phyloP scores from a whole-genome alignment of 2,113 vertebrate species.

The Formicarius rufipectus region DNA sequence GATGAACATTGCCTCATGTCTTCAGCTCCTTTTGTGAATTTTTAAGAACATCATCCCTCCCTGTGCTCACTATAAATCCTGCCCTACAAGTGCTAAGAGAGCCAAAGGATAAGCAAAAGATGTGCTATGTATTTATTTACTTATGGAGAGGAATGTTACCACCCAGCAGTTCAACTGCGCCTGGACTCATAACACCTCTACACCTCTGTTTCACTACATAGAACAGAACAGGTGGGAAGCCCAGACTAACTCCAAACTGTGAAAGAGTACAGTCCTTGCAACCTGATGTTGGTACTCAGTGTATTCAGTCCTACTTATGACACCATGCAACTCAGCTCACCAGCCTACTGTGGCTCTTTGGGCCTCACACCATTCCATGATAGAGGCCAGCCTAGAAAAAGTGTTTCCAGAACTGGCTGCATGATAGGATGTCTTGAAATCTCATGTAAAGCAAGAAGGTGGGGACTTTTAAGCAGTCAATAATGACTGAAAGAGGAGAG shows the following conservation, averaged over 20 bases:
- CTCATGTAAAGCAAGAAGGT: background rate
- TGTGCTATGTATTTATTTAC: background rate
- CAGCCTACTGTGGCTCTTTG: background rate
- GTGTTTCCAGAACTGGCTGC: background rate
- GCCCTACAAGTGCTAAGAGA: background rate
- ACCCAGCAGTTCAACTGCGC: background rate
- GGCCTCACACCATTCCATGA: background rate
- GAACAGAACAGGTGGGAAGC: background rate
- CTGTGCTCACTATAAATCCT: background rate
- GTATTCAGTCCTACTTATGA: background rate
- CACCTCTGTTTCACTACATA: no score
- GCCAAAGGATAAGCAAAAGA: background rate
- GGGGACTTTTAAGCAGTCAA: background rate
- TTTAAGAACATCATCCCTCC: background rate
- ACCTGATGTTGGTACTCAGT: background rate
- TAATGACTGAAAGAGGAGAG: background rate
- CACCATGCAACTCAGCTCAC: background rate
- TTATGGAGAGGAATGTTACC: background rate
- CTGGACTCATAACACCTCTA: fast-evolving
- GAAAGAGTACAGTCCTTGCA: background rate
- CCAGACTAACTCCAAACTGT: background rate
- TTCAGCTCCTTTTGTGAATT: background rate
- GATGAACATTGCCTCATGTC: background rate
- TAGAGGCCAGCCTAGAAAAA: background rate
- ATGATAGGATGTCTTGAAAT: background rate